Conservation (phyloP, 23 tunicate species). For the Pegea sp. region DNA sequence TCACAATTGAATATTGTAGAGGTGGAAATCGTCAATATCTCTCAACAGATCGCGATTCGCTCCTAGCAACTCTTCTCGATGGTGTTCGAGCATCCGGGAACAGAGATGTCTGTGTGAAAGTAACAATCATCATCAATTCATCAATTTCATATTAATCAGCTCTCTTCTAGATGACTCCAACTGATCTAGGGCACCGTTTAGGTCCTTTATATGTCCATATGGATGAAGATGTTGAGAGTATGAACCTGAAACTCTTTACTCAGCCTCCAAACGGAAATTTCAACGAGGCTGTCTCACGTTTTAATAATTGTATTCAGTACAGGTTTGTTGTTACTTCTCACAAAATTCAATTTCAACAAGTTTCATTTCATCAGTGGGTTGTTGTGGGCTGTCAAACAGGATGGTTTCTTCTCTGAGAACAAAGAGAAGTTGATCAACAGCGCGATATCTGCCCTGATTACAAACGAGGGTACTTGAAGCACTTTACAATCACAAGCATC, state of each 20-base stretch:
- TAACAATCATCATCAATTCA: not conserved
- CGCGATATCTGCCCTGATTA: slow-evolving; percentile 44
- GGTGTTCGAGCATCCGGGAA: slow-evolving; percentile 90
- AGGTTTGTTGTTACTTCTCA: no score
- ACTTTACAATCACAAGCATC: no score
- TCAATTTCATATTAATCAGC: not conserved
- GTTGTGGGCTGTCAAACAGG: slow-evolving; percentile 92
- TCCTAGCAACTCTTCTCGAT: slow-evolving; percentile 80
- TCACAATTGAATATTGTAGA: slow-evolving; percentile 45
- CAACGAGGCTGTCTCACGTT: slow-evolving; percentile 47
- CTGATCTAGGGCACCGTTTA: slow-evolving; percentile 44
- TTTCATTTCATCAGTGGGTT: slow-evolving; percentile 77
- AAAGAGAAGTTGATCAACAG: slow-evolving; percentile 86
- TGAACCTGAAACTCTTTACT: slow-evolving; percentile 54
- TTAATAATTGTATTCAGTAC: slow-evolving; percentile 77
- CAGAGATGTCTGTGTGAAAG: slow-evolving; percentile 80
- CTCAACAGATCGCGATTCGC: slow-evolving; percentile 72
- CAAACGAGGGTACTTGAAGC: slow-evolving; percentile 55
- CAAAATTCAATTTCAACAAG: no score
- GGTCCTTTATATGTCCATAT: slow-evolving; percentile 51
- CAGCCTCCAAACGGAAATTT: slow-evolving; percentile 80
- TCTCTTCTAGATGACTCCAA: slow-evolving; percentile 32
- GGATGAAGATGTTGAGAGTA: slow-evolving; percentile 92
- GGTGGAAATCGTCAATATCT: slow-evolving; percentile 38
- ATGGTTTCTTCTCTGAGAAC: slow-evolving; percentile 87